These are phyloP conservation scores for Holothuria leucospilota DNA, from an alignment of 53 echinoderm and acorn worm species.

Conservation along the genomic window DNA sequence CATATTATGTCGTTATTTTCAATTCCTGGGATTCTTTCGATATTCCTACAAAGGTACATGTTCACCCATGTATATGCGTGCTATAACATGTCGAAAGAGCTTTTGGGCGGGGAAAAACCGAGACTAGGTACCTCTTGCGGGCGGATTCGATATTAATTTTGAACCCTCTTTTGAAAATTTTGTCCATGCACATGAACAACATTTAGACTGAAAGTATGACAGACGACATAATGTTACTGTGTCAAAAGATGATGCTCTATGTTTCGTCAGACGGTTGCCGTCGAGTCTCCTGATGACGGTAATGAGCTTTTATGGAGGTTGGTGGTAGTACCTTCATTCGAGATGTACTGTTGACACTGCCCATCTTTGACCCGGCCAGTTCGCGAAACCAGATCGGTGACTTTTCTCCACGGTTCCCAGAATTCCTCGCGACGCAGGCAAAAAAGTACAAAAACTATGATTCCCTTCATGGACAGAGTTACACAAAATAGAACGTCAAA, in stretches of 20 bases:
- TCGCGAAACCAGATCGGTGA: neutral
- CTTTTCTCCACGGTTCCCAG: constrained; percentile 13
- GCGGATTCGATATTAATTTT: too few species aligned
- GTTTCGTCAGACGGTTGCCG: neutral
- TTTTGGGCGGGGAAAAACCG: too few species aligned
- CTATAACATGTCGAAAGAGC: too few species aligned
- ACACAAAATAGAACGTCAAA: constrained; percentile 40
- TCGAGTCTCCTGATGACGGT: neutral
- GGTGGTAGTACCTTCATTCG: neutral
- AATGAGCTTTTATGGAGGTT: constrained; percentile 1
- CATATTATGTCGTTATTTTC: too few species aligned
- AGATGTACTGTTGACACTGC: neutral
- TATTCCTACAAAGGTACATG: too few species aligned
- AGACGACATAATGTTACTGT: too few species aligned
- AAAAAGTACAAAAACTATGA: constrained; percentile 30
- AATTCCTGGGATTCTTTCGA: too few species aligned
- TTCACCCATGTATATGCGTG: too few species aligned
- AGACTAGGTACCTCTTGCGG: too few species aligned
- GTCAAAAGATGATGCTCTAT: neutral
- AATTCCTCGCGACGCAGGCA: constrained; percentile 40
- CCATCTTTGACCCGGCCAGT: neutral
- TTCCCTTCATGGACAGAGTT: constrained; percentile 37
- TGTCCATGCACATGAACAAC: too few species aligned
- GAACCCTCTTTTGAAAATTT: too few species aligned
- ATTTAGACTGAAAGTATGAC: too few species aligned